Conservation (phyloP, 2,113 vertebrate genomes). For the Pteruthius melanotis region DNA sequence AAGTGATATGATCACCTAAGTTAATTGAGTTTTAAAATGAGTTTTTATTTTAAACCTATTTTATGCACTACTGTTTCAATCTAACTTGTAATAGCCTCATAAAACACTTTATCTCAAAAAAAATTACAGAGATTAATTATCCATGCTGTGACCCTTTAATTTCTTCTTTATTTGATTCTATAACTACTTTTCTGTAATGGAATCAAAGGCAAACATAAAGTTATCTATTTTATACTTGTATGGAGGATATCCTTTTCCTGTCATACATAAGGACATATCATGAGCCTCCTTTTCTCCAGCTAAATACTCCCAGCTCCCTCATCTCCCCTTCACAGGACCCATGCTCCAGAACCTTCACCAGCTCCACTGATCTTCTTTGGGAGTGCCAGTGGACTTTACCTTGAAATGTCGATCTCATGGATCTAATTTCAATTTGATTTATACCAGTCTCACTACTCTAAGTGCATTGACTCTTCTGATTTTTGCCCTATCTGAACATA, state of each 20-base stretch:
- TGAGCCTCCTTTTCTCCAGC: background rate
- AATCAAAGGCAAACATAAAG: background rate
- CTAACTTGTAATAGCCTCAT: background rate
- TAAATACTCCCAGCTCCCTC: background rate
- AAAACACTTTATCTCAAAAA: background rate
- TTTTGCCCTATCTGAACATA: background rate
- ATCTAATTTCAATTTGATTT: background rate
- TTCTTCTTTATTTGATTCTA: background rate
- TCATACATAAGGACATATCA: background rate
- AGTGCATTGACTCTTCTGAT: background rate
- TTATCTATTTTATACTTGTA: background rate
- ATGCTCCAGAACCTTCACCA: background rate
- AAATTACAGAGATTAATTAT: background rate
- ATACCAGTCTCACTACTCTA: background rate
- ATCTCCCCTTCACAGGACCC: accelerated
- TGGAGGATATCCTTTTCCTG: background rate
- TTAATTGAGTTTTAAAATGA: background rate
- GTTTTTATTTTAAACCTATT: background rate
- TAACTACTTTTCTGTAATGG: background rate
- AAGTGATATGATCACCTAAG: background rate
- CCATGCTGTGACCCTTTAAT: background rate
- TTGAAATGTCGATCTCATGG: background rate
- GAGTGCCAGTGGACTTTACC: background rate
- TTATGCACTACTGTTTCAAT: background rate
- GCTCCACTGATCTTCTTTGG: background rate